These are phyloP conservation scores for Anaspis maculata DNA, from an alignment of 2,888 invertebrate genomes.

Conservation along the genomic window DNA sequence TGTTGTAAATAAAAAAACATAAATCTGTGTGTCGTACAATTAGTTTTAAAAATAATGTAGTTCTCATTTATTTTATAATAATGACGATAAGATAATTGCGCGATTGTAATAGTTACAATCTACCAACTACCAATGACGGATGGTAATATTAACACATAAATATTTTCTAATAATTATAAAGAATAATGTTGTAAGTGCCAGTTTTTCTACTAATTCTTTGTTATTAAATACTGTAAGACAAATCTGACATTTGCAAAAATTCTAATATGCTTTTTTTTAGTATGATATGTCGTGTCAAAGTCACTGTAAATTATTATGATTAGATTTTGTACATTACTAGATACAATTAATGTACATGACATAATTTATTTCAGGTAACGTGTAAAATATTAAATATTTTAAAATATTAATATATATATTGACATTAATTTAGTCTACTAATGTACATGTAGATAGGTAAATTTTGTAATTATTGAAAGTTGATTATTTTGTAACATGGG, in stretches of 20 bases:
- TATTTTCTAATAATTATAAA: slow-evolving; percentile 10
- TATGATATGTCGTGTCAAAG: slow-evolving; percentile 16
- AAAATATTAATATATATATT: slow-evolving; percentile 6
- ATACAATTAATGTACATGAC: slow-evolving; percentile 11
- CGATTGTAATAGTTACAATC: too few relatives aligned
- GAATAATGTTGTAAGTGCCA: slow-evolving; percentile 13
- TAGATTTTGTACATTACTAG: slow-evolving; percentile 17
- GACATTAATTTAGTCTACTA: slow-evolving; percentile 17
- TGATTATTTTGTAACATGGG: slow-evolving; percentile 18
- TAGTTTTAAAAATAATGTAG: too few relatives aligned
- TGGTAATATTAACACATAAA: slow-evolving; percentile 4
- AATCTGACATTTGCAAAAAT: slow-evolving; percentile 8
- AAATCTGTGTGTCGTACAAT: slow-evolving; percentile 13
- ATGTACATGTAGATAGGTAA: slow-evolving; percentile 16
- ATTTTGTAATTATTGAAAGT: slow-evolving; percentile 18
- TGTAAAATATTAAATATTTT: slow-evolving; percentile 15
- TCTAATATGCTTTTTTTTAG: slow-evolving; percentile 8
- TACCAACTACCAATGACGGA: too few relatives aligned
- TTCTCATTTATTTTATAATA: too few relatives aligned
- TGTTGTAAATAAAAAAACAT: slow-evolving; percentile 21
- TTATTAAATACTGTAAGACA: slow-evolving; percentile 5
- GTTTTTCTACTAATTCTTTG: slow-evolving; percentile 12
- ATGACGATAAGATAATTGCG: too few relatives aligned
- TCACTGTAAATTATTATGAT: slow-evolving; percentile 14
- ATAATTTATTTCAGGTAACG: slow-evolving; percentile 11